Evolutionary conservation across 2,113 vertebrate genomes (phyloP), one percentile per base, ranked within the genome.

Genomic region (Nesogale talazaci): DNA sequence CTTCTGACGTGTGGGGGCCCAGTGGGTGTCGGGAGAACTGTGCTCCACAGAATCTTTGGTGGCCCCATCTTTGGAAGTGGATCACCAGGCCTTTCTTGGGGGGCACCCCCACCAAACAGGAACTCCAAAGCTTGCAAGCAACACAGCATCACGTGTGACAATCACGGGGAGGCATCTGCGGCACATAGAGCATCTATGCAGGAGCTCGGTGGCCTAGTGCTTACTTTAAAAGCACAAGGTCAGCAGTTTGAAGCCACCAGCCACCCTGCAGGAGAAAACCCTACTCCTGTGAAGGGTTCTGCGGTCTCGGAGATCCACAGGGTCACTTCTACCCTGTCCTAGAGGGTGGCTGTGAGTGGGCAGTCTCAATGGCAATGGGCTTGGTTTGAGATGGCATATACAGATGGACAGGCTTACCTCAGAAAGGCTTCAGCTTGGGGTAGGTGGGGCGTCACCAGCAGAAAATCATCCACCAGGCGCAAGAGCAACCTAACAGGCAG

Each of bases 401-500:
- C 46, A 52, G 46, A 52, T 11, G 46, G 10, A 52, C 46, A 52
- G 46, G 46, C 46, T 52, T 61, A 99, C 99, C 97, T 98, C 25
- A 99, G 98, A 90, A 99, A 99, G 23, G 89, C 83, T 92, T 97
- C 97, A 25, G 99, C 99, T 91, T 98, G 97, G 1, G 57, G 78
- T 72, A 98, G 96, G 93, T 99, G 98, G 27, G 99, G 99, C 0
- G 99, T 99, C 91, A 99, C 98, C 61, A 99, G 97, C 93, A 99
- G 98, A 89, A 99, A 99, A 91, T 99, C 99, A 67, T 99, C 99
- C 75, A 99, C 98, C 89, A 99, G 95, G 72, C 99, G 98, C 98
- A 99, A 98, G 38, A 99, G 96, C 97, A 98, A 89, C 93, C 99
- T 99, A 34, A 72, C 3, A 72, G 91, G 22, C 95, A 85, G 94